phyloP scores from a whole-genome alignment of 1,140 invertebrate species.

The Scaptomyza montana region DNA sequence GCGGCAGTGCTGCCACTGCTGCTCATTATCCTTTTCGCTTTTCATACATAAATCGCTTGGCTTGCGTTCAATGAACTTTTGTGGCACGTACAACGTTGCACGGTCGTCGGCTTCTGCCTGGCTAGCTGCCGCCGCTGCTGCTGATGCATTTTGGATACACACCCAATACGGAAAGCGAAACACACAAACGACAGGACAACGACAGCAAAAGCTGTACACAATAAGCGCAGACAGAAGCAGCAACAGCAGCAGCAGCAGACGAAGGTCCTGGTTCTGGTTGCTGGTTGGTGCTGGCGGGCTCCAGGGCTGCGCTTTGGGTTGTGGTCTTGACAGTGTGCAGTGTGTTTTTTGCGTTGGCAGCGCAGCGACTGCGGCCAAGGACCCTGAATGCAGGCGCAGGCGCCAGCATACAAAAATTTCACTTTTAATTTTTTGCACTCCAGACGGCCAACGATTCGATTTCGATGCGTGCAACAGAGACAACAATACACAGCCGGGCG shows the following conservation, averaged over 20 bases:
- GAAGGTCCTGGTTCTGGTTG: slow-evolving; percentile 61
- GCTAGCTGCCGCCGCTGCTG: not conserved
- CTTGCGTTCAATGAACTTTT: slow-evolving; percentile 77
- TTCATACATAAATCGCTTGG: slow-evolving; percentile 81
- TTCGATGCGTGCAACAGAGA: slow-evolving; percentile 61
- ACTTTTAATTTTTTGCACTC: slow-evolving; percentile 83
- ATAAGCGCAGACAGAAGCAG: slow-evolving; percentile 18
- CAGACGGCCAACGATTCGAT: slow-evolving; percentile 42
- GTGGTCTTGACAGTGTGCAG: slow-evolving; percentile 80
- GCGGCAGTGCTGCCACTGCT: slow-evolving; percentile 23
- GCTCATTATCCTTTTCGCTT: slow-evolving; percentile 83
- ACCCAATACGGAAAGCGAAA: slow-evolving; percentile 84
- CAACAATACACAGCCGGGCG: slow-evolving; percentile 38
- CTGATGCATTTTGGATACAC: slow-evolving; percentile 65
- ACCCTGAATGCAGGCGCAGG: slow-evolving; percentile 74
- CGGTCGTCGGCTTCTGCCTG: slow-evolving; percentile 63
- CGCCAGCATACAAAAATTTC: slow-evolving; percentile 75
- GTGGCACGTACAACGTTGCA: slow-evolving; percentile 66
- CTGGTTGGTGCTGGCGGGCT: slow-evolving; percentile 24
- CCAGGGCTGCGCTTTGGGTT: slow-evolving; percentile 59
- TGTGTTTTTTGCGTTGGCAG: slow-evolving; percentile 18
- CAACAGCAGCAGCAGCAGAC: slow-evolving; percentile 25
- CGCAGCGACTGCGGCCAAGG: slow-evolving; percentile 76
- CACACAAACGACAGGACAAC: slow-evolving; percentile 73
- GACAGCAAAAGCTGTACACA: slow-evolving; percentile 54